Percentiles rank a stretch among this genome's conserved stretches.
phyloP scores from a whole-genome alignment of 1,140 invertebrate species.

The Araneus ventricosus region DNA sequence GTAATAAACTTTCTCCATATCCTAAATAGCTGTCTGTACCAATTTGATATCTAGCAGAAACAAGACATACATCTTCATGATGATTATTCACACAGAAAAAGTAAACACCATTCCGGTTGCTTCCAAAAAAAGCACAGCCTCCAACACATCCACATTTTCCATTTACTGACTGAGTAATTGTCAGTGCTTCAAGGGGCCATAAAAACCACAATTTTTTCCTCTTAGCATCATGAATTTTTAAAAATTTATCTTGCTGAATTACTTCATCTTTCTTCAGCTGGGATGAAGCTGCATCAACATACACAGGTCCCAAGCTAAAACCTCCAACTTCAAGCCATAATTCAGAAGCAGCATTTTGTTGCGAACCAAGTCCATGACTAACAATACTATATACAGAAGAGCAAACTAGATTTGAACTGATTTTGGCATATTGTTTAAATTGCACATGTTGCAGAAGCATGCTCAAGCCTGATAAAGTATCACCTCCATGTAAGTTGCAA shows the following conservation, averaged over 20 bases:
- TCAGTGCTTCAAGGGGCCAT: slow-evolving; percentile 86
- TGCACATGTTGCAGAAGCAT: slow-evolving; percentile 89
- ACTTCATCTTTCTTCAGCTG: slow-evolving; percentile 74
- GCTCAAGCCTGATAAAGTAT: slow-evolving; percentile 94
- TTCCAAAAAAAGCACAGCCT: slow-evolving; percentile 96
- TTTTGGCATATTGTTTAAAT: slow-evolving; percentile 84
- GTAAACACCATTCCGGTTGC: slow-evolving; percentile 78
- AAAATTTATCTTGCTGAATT: slow-evolving; percentile 83
- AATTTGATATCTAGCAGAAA: slow-evolving; percentile 68
- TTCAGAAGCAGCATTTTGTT: slow-evolving; percentile 71
- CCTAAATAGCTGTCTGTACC: slow-evolving; percentile 86
- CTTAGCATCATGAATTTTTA: slow-evolving; percentile 92
- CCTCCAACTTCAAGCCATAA: slow-evolving; percentile 95
- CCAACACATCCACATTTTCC: slow-evolving; percentile 97
- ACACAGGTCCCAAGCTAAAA: slow-evolving; percentile 92
- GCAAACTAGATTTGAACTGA: slow-evolving; percentile 76
- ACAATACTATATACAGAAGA: slow-evolving; percentile 76
- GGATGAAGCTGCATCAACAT: slow-evolving; percentile 94
- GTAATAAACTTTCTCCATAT: slow-evolving; percentile 95
- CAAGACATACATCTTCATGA: slow-evolving; percentile 49
- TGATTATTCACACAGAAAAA: slow-evolving; percentile 71
- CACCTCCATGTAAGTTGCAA: slow-evolving; percentile 95
- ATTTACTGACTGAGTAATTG: slow-evolving; percentile 81
- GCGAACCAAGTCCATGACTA: slow-evolving; percentile 73
- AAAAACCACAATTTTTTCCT: slow-evolving; percentile 96